Evolutionary conservation across 2,888 invertebrate species (phyloP).

Genomic region (Phytoseiulus persimilis): DNA sequence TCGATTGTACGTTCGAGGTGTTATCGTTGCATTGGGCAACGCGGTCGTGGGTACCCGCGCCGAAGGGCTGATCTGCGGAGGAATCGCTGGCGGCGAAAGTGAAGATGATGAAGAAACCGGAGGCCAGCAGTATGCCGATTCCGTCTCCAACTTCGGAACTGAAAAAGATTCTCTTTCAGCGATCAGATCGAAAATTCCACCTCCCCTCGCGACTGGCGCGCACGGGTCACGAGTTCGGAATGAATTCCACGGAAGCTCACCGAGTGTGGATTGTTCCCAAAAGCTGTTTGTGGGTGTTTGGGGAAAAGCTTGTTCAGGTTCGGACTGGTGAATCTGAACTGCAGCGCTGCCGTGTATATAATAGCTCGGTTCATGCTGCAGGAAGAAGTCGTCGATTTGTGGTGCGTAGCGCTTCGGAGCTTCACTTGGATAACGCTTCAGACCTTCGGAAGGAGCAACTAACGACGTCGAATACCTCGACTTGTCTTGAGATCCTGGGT

Average conservation of each 20-base stretch:
- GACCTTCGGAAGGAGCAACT: neutral
- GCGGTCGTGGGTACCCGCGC: constrained; percentile 26
- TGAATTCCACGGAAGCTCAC: neutral
- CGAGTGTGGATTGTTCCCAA: constrained; percentile 28
- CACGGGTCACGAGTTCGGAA: neutral
- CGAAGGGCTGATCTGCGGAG: constrained; percentile 27
- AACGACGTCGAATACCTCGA: constrained; percentile 9
- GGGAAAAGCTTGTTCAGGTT: neutral
- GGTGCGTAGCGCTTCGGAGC: constrained; percentile 26
- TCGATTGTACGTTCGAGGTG: constrained; percentile 69
- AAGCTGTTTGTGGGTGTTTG: constrained; percentile 21
- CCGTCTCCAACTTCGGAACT: constrained; percentile 27
- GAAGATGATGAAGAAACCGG: constrained; percentile 11
- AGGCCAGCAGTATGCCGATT: constrained; percentile 24
- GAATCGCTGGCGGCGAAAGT: constrained; percentile 13
- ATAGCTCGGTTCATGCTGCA: constrained; percentile 33
- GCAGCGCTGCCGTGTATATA: constrained; percentile 9
- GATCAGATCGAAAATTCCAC: neutral
- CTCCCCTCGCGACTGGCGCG: neutral
- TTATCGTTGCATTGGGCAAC: constrained; percentile 17
- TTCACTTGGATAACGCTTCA: neutral
- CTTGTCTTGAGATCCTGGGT: constrained; percentile 29
- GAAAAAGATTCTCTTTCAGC: neutral
- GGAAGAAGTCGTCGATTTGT: constrained; percentile 35
- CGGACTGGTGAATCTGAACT: neutral